These are phyloP conservation scores for Serranus cabrilla DNA, from an alignment of 2,797 vertebrate species.

Conservation along the genomic window DNA sequence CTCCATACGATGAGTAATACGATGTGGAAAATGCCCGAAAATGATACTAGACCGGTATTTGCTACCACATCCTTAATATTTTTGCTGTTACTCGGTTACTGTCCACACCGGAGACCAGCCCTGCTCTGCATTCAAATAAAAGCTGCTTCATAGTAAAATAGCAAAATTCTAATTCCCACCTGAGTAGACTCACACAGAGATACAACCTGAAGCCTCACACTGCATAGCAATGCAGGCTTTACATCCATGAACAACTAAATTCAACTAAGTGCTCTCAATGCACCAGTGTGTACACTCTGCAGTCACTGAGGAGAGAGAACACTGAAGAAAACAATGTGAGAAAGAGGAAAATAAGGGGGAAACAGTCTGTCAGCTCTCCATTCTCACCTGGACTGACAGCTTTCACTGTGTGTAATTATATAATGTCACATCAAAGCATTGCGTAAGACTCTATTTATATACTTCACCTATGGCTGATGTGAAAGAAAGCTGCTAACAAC, in stretches of 20 bases:
- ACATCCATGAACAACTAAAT: constrained; percentile 29
- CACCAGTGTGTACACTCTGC: constrained; percentile 1
- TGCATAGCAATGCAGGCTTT: constrained; percentile 29
- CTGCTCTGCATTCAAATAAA: constrained; percentile 12
- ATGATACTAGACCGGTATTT: neutral
- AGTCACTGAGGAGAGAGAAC: neutral
- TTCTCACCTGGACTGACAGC: constrained; percentile 32
- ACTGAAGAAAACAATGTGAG: neutral
- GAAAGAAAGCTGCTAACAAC: constrained; percentile 51
- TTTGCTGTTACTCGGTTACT: neutral
- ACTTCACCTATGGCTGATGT: constrained; percentile 56
- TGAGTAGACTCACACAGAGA: constrained; percentile 6
- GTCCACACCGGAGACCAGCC: neutral
- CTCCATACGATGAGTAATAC: neutral
- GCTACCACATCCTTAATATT: neutral
- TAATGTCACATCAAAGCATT: constrained; percentile 63
- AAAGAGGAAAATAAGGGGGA: neutral
- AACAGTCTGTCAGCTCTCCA: constrained; percentile 2
- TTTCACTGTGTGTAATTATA: constrained; percentile 56
- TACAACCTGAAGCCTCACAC: constrained; percentile 4
- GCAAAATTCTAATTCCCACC: constrained; percentile 34
- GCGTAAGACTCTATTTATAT: constrained; percentile 72
- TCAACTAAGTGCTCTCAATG: constrained; percentile 13
- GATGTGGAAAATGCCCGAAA: neutral
- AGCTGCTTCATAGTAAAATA: neutral